Evolutionary conservation across 2,888 invertebrate genomes (phyloP), one percentile per base, ranked within the genome.

Genomic region (Pristionchus exspectatus): DNA sequence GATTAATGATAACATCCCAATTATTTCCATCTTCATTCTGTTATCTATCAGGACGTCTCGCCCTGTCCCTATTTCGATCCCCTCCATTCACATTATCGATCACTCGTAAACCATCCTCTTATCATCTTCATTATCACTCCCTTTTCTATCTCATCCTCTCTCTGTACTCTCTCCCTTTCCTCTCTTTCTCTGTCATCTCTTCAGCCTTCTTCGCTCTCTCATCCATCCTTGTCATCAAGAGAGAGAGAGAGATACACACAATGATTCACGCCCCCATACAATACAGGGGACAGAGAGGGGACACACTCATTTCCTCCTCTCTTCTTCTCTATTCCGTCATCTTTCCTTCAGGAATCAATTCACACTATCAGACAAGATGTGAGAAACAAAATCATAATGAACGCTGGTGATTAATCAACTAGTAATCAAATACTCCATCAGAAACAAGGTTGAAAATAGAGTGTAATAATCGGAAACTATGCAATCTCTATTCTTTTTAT

Each of bases 211-310:
- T 14, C 30, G 0, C 77, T 77, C 44, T 77, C 33, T 44, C 50
- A 12, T n/a, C 66, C 66, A 30, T 44, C 44, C 77, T 77, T 77
- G 77, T 77, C 77, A 77, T 21, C 50, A 12, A 16, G 74, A 38
- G 72, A 44, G 77, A 16, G 74, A 38, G 72, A 44, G 77, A 77
- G 77, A 77, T 77, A 77, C 77, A 77, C 77, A 77, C 77, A 77
- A 77, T 77, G 77, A 77, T 50, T 77, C 77, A 77, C 77, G 77
- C 77, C 77, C 38, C 72, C 77, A 77, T 77, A 77, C 77, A 77
- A 77, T 77, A 77, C 77, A 77, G 4, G 38, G 66, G 27, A 66
- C 66, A 66, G 66, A 1, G n/a, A 7, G 63, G 69, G 69, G 18
- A 54, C 56, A 54, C 84, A 84, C 54, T 84, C 84, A 59, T 59